These are phyloP conservation scores for Nomada goodeniana DNA, from an alignment of 2,888 invertebrate species.

Conservation along the genomic window DNA sequence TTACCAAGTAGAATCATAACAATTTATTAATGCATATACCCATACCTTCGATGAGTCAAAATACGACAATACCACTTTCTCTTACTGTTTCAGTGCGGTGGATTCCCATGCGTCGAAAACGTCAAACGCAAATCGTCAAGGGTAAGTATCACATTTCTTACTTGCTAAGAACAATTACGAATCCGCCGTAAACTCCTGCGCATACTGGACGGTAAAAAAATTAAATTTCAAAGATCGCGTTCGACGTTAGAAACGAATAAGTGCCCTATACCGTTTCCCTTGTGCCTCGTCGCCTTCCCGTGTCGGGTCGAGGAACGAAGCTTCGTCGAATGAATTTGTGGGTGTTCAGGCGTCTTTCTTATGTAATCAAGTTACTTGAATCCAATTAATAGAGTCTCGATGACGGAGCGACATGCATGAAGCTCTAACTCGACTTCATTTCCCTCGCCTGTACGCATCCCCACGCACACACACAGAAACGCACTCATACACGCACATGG, in stretches of 20 bases:
- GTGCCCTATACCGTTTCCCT: not conserved
- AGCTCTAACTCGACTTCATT: constrained; percentile 44
- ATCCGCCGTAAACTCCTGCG: too few relatives aligned
- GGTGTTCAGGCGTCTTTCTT: constrained; percentile 72
- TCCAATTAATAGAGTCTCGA: constrained; percentile 75
- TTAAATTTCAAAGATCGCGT: not conserved
- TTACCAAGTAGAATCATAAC: too few relatives aligned
- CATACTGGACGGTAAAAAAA: not conserved
- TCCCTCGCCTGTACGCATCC: constrained; percentile 21
- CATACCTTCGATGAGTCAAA: too few relatives aligned
- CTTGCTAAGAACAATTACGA: not conserved
- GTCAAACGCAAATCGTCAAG: constrained; percentile 78
- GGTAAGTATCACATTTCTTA: constrained; percentile 72
- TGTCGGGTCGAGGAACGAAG: constrained; percentile 26
- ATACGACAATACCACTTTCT: constrained; percentile 1
- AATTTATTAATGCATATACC: too few relatives aligned
- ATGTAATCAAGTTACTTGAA: constrained; percentile 74
- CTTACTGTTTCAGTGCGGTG: constrained; percentile 79
- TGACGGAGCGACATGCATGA: constrained; percentile 49
- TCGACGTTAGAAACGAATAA: not conserved
- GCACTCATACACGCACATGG: not conserved
- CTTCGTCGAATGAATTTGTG: constrained; percentile 64
- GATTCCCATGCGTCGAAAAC: constrained; percentile 79
- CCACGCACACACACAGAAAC: not conserved
- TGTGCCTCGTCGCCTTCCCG: not conserved